Percentiles rank a stretch among this genome's conserved stretches.
These are phyloP conservation scores for Catalaphyllia jardinei DNA, from an alignment of 64 coral and sea anemone genomes.

Conservation along the genomic window DNA sequence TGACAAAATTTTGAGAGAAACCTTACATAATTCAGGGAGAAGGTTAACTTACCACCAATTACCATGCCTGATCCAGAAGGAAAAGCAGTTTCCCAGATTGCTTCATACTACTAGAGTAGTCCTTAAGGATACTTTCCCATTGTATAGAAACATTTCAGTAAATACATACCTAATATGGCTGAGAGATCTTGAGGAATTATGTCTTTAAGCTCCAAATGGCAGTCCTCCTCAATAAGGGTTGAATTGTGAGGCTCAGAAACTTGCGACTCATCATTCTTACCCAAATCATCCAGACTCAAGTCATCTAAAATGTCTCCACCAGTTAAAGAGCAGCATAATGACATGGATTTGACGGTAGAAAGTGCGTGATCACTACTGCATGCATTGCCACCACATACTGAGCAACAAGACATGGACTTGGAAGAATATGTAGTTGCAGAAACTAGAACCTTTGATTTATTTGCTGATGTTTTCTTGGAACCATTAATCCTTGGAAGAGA, in stretches of 20 bases:
- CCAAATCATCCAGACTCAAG: neutral
- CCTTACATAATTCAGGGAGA: no score
- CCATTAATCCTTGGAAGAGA: neutral
- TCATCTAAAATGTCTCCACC: conserved; percentile 5
- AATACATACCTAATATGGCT: conserved; percentile 6
- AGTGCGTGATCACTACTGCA: neutral
- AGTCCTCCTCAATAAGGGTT: conserved; percentile 12
- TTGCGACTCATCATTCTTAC: neutral
- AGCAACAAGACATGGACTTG: conserved; percentile 31
- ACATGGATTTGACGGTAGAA: conserved; percentile 30
- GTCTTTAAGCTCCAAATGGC: neutral
- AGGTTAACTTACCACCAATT: no score
- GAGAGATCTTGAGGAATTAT: conserved; percentile 16
- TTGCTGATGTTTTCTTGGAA: neutral
- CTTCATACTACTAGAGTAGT: no score
- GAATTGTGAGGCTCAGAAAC: conserved; percentile 22
- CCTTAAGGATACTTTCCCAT: no score
- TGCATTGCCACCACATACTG: neutral
- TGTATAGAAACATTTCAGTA: no score
- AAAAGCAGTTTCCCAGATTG: no score
- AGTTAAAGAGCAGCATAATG: neutral
- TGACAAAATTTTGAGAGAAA: no score
- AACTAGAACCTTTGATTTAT: neutral
- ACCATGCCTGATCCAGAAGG: no score
- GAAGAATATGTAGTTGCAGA: conserved; percentile 26